Base-by-base conservation (phyloP, 2,113 vertebrate genomes). In the Sinosuthora webbiana region DNA sequence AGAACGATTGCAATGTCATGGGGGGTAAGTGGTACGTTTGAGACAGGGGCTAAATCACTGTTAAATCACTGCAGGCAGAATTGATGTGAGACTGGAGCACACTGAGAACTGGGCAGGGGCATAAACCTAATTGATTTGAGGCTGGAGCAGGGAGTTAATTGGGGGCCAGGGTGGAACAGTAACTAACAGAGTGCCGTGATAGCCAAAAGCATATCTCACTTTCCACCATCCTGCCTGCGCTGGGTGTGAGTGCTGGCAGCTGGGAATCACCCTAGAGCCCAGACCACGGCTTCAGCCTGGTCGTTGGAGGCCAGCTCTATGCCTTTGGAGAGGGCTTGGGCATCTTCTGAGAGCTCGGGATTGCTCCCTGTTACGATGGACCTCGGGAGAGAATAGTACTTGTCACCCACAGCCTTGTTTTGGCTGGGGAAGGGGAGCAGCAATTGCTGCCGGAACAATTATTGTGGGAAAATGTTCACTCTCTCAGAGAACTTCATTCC, bases 51-150 rank as follows among this genome's bases (percentile, higher is more conserved):
- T 97, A 97, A 97, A 95, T 97, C 95, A 97, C 95, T 92, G 91
- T 92, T 96, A 97, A 97, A 97, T 97, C 96, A 97, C 96, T 97
- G 95, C 96, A 96, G 96, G 96, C 95, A 71, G 93, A 97, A 97
- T 95, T 96, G 96, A 97, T 96, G 96, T 95, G 94, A 97, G 96
- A 71, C 80, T 96, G 89, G 80, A 96, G 83, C 95, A 94, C 83
- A 95, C 93, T 87, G 94, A 96, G 96, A 97, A 95, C 94, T 71
- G 95, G 95, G 94, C 95, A 97, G 94, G 94, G 94, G 94, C 95
- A 95, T 95, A 96, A 97, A 96, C 95, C 91, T 97, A 96, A 96
- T 96, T 97, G 96, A 97, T 95, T 97, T 95, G 96, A 96, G 94
- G 96, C 96, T 95, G 87, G 95, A 93, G 94, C 95, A 97, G 65